Conservation (phyloP, 2,888 invertebrate genomes). For the Daptonema setosum region DNA sequence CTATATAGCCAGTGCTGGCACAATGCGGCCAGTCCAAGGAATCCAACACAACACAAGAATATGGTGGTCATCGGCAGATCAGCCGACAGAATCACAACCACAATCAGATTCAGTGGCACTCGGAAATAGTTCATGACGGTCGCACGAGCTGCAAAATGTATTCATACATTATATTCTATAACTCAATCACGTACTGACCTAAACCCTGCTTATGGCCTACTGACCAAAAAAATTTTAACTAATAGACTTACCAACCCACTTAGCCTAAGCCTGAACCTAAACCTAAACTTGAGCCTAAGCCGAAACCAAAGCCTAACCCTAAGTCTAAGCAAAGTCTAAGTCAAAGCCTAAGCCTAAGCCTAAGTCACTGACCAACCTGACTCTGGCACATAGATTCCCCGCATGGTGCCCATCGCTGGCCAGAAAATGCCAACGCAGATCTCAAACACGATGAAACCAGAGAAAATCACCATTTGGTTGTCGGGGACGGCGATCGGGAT, state of each 20-base stretch:
- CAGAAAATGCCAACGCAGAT: slow-evolving; percentile 34
- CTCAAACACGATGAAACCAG: slow-evolving; percentile 34
- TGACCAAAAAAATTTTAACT: no score
- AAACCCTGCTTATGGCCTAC: no score
- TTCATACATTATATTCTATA: neutral
- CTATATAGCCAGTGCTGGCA: slow-evolving; percentile 27
- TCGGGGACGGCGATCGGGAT: slow-evolving; percentile 30
- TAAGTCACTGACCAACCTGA: slow-evolving; percentile 29
- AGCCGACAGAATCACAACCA: slow-evolving; percentile 32
- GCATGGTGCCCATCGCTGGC: slow-evolving; percentile 34
- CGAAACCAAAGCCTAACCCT: no score
- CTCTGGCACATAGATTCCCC: slow-evolving; percentile 34
- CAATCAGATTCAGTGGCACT: slow-evolving; percentile 34
- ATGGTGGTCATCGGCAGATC: slow-evolving; percentile 30
- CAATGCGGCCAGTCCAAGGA: slow-evolving; percentile 27
- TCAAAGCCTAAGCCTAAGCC: no score
- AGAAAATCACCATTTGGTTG: slow-evolving; percentile 22
- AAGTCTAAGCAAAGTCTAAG: no score
- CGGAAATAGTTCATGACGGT: slow-evolving; percentile 36
- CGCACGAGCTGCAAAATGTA: slow-evolving; percentile 30
- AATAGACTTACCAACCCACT: no score
- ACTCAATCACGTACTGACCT: no score
- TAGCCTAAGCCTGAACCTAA: no score
- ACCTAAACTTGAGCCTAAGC: no score
- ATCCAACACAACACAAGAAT: slow-evolving; percentile 31